phyloP scores from a whole-genome alignment of 2,797 vertebrate species.

The Botia kubotai region DNA sequence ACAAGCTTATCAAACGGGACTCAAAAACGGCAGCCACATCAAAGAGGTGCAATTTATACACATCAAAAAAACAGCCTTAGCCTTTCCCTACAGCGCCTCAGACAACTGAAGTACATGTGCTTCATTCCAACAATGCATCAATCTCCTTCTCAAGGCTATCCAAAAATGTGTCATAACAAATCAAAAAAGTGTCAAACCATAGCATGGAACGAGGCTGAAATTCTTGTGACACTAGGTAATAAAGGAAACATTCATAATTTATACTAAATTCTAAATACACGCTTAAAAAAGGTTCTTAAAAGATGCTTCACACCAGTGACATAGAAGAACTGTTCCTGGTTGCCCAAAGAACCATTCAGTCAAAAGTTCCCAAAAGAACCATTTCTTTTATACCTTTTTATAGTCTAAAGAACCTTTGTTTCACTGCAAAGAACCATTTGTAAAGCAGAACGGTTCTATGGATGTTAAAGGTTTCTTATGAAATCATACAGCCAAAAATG shows the following conservation, averaged over 20 bases:
- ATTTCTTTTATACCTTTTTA: too few relatives aligned
- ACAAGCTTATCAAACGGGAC: slow-evolving; percentile 60
- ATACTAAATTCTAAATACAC: background rate
- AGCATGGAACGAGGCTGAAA: background rate
- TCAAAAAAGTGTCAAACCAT: slow-evolving; percentile 1
- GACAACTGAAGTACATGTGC: slow-evolving; percentile 43
- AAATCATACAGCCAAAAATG: too few relatives aligned
- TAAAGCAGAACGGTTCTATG: too few relatives aligned
- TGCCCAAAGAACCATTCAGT: too few relatives aligned
- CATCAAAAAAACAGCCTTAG: slow-evolving; percentile 51
- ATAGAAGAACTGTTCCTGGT: too few relatives aligned
- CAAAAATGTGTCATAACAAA: slow-evolving; percentile 1
- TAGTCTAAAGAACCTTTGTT: too few relatives aligned
- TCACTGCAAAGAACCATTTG: too few relatives aligned
- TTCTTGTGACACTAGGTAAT: background rate
- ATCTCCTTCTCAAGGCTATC: slow-evolving; percentile 13
- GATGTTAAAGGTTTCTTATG: too few relatives aligned
- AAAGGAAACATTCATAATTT: background rate
- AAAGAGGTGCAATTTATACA: slow-evolving; percentile 54
- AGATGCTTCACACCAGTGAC: too few relatives aligned
- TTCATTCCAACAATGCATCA: slow-evolving; percentile 44
- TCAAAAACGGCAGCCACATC: slow-evolving; percentile 55
- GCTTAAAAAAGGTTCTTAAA: too few relatives aligned
- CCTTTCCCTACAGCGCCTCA: slow-evolving; percentile 38
- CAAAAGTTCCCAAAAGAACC: too few relatives aligned